These are phyloP conservation scores for Taphrorychus bicolor DNA, from an alignment of 2,888 invertebrate species.

Conservation along the genomic window DNA sequence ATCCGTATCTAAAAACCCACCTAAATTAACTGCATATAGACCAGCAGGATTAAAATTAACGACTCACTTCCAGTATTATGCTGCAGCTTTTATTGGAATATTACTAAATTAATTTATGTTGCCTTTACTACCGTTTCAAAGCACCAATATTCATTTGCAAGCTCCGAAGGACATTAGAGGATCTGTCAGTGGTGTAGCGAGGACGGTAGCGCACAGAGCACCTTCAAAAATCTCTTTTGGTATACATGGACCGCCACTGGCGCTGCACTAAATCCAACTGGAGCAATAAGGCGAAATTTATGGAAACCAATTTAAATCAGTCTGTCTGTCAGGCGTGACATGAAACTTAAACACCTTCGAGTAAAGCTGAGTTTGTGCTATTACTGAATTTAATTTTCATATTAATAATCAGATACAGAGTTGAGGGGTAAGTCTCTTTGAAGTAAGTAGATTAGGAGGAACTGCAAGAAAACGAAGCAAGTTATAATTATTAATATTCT, in stretches of 20 bases:
- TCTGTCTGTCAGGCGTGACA: constrained; percentile 3
- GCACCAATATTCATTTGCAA: constrained; percentile 6
- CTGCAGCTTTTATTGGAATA: constrained; percentile 2
- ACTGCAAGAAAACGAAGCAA: too few species aligned
- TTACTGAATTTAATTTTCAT: not conserved
- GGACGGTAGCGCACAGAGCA: not conserved
- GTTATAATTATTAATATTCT: too few species aligned
- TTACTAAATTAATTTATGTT: constrained; percentile 8
- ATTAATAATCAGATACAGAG: not conserved
- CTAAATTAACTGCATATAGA: constrained; percentile 1
- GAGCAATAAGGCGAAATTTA: not conserved
- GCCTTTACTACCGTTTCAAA: constrained; percentile 5
- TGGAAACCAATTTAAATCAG: constrained; percentile 3
- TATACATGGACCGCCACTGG: not conserved
- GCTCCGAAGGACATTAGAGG: not conserved
- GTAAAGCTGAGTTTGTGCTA: not conserved
- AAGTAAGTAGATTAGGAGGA: too few species aligned
- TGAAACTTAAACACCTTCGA: constrained; percentile 1
- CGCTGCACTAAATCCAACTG: not conserved
- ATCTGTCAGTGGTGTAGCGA: not conserved
- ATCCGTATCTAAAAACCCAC: not conserved
- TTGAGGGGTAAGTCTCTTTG: too few species aligned
- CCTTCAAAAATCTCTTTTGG: too few species aligned
- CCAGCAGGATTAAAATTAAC: constrained; percentile 2
- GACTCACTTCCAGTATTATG: constrained; percentile 2